Base-by-base conservation (phyloP, 2,113 vertebrate genomes). In the Piaya cayana region DNA sequence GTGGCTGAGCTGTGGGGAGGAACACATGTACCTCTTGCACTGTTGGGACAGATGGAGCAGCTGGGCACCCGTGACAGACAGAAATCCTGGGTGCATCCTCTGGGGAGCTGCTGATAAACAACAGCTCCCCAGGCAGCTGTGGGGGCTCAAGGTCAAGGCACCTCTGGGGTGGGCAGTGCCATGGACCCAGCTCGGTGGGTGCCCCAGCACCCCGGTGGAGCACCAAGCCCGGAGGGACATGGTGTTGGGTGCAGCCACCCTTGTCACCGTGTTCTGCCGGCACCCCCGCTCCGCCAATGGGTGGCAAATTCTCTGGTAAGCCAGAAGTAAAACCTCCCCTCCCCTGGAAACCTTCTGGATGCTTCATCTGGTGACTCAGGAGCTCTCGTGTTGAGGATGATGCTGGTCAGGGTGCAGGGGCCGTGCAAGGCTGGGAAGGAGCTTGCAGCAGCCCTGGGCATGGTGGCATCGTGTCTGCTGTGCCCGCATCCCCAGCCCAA, bases 61-160 rank as follows among this genome's bases (percentile, higher is more conserved):
- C 71, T 0, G 1, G 53, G 18, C 63, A 62, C 52, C n/a, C 1
- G 0, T 18, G 6, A 53, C 2, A 9, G 67, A 4, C 1, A 8
- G 52, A 42, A 52, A 26, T 5, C 55, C 3, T 3, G 58, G 32
- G 11, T 29, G 23, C 27, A 29, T 36, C n/a, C 1, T 47, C 65
- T 27, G 22, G 30, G 19, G 7, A 50, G 14, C 11, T 3, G 3
- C 7, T 1, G 7, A 15, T 8, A 30, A 27, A 19, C 9, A 47
- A 26, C 39, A 52, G 70, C 75, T 32, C 27, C 29, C 32, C 39
- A 5, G 72, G 37, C 7, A 43, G n/a, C 27, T 32, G 62, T 0
- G 0, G 23, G 42, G 27, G 3, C 20, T 68, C 1, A 2, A 75
- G 68, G 27, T 29, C 21, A 23, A 75, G n/a, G n/a, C n/a, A n/a